Base-by-base conservation (phyloP, 2,113 vertebrate species). In the Salminus brasiliensis region DNA sequence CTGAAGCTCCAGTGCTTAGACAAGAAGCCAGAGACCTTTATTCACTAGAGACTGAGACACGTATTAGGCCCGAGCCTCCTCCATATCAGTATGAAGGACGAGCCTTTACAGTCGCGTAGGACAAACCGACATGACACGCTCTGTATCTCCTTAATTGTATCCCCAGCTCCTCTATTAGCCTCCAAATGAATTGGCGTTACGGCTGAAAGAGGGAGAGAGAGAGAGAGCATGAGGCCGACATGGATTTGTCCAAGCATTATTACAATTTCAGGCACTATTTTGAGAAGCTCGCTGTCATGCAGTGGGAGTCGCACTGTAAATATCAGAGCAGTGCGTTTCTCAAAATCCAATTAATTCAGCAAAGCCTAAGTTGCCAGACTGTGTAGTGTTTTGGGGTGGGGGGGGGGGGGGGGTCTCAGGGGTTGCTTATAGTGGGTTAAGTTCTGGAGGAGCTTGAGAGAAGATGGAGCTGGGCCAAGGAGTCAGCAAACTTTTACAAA, bases 311-410 rank as follows among this genome's bases (percentile, higher is more conserved):
- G 2, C 71, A 79, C 1, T 25, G 69, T 72, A 72, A 72, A 79
- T 73, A 80, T 80, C 60, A 74, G 67, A 74, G 60, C 70, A 23
- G 53, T 16, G 66, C 49, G 29, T 57, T 68, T 80, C 25, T 60
- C 55, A 34, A 67, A 80, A 74, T 55, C 71, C 71, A 80, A 74
- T 74, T 80, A 68, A 80, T 68, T 67, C 62, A 60, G 63, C 32
- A 18, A 27, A 53, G 23, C 29, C n/a, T 16, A 13, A 27, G 45
- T 1, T 34, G 63, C 27, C 36, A 25, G 76, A 30, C 25, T 34
- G 23, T 11, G n/a, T 62, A 15, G 12, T 60, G 60, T 21, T 34
- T 18, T 29, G 30, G 60, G 15, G 30, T 12, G 8, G 60, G 8
- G 47, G 29, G 1, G n/a, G n/a, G 8, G 60, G 8, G 47, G 21